Evolutionary conservation across 2,888 invertebrate species (phyloP).

Genomic region (Maniola hyperantus): DNA sequence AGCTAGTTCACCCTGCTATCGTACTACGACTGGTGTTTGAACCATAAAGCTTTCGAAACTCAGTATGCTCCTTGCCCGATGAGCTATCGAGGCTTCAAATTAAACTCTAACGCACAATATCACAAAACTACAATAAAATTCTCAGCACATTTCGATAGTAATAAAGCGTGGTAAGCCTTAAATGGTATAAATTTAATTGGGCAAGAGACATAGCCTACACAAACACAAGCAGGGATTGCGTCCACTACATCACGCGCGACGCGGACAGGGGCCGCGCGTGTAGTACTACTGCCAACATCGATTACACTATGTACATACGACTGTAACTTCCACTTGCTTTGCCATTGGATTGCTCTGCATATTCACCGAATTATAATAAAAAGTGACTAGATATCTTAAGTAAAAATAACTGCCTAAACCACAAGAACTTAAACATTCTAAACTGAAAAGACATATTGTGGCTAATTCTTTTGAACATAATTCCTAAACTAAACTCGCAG

Average conservation of each 20-base stretch:
- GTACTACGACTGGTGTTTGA: no score
- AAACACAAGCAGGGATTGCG: conserved; percentile 35
- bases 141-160: conserved; percentile 16
- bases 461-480: no score
- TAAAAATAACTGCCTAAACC: no score
- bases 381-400: no score
- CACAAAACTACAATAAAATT: conserved; percentile 7
- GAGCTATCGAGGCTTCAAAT: no score
- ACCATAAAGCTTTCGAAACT: no score
- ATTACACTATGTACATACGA: conserved; percentile 48
- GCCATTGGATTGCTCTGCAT: conserved; percentile 5
- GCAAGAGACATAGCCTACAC: conserved; percentile 35
- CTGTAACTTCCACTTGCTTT: conserved; percentile 45
- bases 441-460: no score
- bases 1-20: no score
- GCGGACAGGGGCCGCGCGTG: conserved; percentile 55
- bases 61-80: no score
- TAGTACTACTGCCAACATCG: conserved; percentile 47
- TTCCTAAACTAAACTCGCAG: no score
- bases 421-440: no score
- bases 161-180: conserved; percentile 24
- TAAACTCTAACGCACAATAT: background rate
- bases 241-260: conserved; percentile 60
- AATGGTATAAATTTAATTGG: conserved; percentile 38
- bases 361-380: background rate